Base-by-base conservation (phyloP, 2,888 invertebrate genomes). In the Plebejus anna region DNA sequence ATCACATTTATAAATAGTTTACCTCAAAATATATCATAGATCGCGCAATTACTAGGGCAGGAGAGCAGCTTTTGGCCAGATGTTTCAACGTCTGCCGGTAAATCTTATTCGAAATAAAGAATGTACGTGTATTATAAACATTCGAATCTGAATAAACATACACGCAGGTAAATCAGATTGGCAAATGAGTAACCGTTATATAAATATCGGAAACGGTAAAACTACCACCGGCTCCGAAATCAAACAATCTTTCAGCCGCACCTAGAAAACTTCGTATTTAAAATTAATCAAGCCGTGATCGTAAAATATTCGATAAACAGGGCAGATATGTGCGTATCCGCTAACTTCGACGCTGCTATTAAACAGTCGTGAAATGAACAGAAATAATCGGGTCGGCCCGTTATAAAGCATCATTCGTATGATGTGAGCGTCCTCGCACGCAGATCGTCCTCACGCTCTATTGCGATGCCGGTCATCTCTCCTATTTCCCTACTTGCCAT, bases 241-340 rank as follows among this genome's bases (percentile, higher is more conserved):
- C 89, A 88, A 90, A 91, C 90, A 88, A 92, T 91, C 92, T 91
- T 89, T 90, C 91, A 91, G 85, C 84, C 84, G 90, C 86, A 89
- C 89, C 88, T 85, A 90, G 90, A 89, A 90, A 89, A 88, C 89
- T 90, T 85, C 88, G 88, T 86, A 89, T 92, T 94, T 91, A 90
- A 91, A 93, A 93, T 92, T 88, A 91, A 91, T 90, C 88, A 87
- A 85, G 85, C 87, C 84, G 87, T 90, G 86, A 90, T 92, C 92
- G 94, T 94, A 92, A 93, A 93, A 94, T 94, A 93, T 92, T 92
- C 88, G 88, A 91, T 93, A 92, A 94, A 93, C 93, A 93, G 89
- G 90, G 90, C 90, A 86, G 87, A 87, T 90, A 84, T 93, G 92
- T 92, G 32, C 6, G 66, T 66, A 66, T 92, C 92, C 89, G 90